Base-by-base conservation (phyloP, 1,140 invertebrate species). In the Probaryconus sp. region DNA sequence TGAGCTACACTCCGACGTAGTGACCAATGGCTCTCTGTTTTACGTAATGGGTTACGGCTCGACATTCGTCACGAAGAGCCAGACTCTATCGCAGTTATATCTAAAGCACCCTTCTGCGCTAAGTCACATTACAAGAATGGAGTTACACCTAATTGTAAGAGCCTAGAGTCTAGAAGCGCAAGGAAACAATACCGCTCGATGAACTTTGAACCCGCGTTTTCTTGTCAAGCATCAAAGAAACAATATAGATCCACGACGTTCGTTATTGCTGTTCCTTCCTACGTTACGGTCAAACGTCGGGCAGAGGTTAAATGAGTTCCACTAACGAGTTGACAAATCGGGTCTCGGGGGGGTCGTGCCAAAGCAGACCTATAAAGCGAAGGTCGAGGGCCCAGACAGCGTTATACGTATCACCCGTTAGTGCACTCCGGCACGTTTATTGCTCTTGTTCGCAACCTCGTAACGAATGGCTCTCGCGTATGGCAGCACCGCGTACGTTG, bases 311-410 rank as follows among this genome's bases (percentile, higher is more conserved):
- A 88, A 87, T 80, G 84, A 86, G 83, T 85, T 85, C 71, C 78
- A 84, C 85, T 88, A 88, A 86, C 87, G 85, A 86, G 85, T 88
- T 88, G 87, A 88, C 87, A 88, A 88, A 88, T 88, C 84, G 84
- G 74, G 82, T 88, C 86, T 85, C 85, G 72, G 70, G 85, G 81
- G 86, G 82, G 81, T 87, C 85, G 84, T 87, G 83, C 79, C 79
- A 71, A 80, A 85, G 79, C 78, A 86, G 82, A 86, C 83, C 84
- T 85, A 88, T 88, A 87, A 87, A 86, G 78, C 80, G 77, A 85
- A 85, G 83, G 80, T 85, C 83, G 82, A 81, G 71, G 65, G 72
- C 72, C 50, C 55, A 35, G 53, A 18, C 28, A 38, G 68, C 58
- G 47, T 18, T 65, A 71, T 77, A 78, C 75, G 77, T 79, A 83